These are phyloP conservation scores for Rapana venosa DNA, from an alignment of 2,888 invertebrate genomes.

Conservation along the genomic window DNA sequence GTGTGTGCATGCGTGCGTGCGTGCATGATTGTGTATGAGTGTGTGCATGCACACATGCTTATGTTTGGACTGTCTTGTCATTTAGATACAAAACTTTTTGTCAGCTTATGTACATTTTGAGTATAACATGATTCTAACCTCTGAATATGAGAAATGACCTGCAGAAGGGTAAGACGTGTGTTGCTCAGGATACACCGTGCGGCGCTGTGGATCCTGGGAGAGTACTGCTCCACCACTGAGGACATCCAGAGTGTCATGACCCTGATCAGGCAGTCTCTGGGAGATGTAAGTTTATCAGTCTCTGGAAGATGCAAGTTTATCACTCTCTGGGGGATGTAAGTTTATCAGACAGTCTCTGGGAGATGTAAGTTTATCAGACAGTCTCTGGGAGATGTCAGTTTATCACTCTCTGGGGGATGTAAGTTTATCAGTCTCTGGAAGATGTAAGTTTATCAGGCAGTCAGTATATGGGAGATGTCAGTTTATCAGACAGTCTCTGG, in stretches of 20 bases:
- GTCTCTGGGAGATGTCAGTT: no score
- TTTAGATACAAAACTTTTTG: no score
- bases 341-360: no score
- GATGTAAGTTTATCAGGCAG: no score
- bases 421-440: no score
- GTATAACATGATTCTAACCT: no score
- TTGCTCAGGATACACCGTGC: conserved; percentile 87
- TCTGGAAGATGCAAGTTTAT: neutral
- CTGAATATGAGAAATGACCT: neutral
- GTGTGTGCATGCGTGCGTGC: neutral
- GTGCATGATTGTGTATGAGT: neutral
- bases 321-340: no score
- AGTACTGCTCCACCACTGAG: conserved; percentile 89
- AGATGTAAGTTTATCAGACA: no score
- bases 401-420: no score
- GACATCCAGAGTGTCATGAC: conserved; percentile 90
- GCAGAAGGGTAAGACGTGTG: neutral
- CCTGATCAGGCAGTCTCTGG: conserved; percentile 86
- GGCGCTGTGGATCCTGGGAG: conserved; percentile 97
- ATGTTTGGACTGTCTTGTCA: neutral
- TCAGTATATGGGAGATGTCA: no score
- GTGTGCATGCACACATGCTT: neutral
- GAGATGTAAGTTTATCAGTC: conserved; percentile 71
- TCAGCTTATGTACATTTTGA: no score
- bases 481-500: no score